These are phyloP conservation scores for Casuarius casuarius DNA, from an alignment of 2,113 vertebrate species.

Conservation along the genomic window DNA sequence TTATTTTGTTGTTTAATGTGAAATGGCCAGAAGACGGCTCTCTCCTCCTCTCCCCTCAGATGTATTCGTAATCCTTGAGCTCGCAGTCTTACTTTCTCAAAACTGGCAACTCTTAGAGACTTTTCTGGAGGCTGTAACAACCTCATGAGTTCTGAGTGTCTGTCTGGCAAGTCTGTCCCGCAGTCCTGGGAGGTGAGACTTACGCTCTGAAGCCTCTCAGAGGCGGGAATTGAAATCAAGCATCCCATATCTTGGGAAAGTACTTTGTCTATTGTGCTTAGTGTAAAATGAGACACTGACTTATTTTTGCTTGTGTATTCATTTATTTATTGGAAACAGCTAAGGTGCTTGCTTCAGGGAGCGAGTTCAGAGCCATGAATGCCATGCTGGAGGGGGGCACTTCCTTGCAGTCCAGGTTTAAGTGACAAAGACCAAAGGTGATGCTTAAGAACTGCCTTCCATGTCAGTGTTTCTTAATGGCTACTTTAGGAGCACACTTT, in stretches of 20 bases:
- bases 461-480: not conserved
- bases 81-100: not conserved
- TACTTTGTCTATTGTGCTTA: not conserved
- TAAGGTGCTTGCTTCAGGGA: not conserved
- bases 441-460: not conserved
- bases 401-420: accelerated
- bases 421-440: not conserved
- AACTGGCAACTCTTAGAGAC: not conserved
- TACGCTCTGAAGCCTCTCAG: accelerated
- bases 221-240: not conserved
- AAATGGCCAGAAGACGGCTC: not conserved
- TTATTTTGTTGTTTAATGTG: not conserved
- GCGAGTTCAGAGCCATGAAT: not conserved
- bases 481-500: not conserved
- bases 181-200: not conserved
- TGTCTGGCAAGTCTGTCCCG: not conserved
- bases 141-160: not conserved
- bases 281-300: not conserved
- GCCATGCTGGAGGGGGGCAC: accelerated
- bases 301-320: not conserved
- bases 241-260: not conserved
- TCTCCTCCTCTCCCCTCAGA: not conserved
- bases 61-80: not conserved
- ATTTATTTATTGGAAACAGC: not conserved
- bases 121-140: not conserved